A percentile compares a stretch with the other conserved stretches of the same genome.
phyloP scores from a whole-genome alignment of 2,888 invertebrate species.

The Plutella xylostella region DNA sequence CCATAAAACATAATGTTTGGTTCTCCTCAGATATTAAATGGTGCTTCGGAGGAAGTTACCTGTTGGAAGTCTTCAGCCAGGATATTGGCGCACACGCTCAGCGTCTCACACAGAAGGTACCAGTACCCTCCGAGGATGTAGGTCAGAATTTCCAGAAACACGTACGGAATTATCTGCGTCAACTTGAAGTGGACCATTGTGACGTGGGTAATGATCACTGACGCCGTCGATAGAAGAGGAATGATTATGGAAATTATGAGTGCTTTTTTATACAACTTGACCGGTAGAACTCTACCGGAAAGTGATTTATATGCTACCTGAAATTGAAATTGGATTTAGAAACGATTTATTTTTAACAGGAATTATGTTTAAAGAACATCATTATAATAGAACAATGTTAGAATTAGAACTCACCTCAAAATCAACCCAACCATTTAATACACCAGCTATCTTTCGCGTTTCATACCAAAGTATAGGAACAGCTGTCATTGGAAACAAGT shows the following conservation, averaged over 20 bases:
- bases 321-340: conserved; percentile 18
- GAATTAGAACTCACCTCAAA: conserved; percentile 70
- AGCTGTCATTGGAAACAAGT: conserved; percentile 73
- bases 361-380: neutral
- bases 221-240: conserved; percentile 72
- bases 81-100: conserved; percentile 73
- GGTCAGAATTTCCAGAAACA: conserved; percentile 76
- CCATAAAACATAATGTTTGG: too few species aligned
- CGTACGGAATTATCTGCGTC: conserved; percentile 75
- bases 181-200: conserved; percentile 78
- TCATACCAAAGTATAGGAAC: conserved; percentile 78
- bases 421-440: conserved; percentile 74
- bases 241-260: conserved; percentile 68
- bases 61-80: conserved; percentile 77
- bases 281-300: conserved; percentile 65
- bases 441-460: conserved; percentile 70
- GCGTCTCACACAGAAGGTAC: conserved; percentile 75
- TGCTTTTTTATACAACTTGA: conserved; percentile 71
- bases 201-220: conserved; percentile 75
- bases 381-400: neutral
- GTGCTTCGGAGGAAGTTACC: conserved; percentile 36
- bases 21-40: too few species aligned
- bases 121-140: conserved; percentile 79
- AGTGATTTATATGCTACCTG: conserved; percentile 72
- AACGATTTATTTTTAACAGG: neutral